Evolutionary conservation across 2,888 invertebrate species (phyloP), one percentile per base, ranked within the genome.

Genomic region (Diabrotica balteata): DNA sequence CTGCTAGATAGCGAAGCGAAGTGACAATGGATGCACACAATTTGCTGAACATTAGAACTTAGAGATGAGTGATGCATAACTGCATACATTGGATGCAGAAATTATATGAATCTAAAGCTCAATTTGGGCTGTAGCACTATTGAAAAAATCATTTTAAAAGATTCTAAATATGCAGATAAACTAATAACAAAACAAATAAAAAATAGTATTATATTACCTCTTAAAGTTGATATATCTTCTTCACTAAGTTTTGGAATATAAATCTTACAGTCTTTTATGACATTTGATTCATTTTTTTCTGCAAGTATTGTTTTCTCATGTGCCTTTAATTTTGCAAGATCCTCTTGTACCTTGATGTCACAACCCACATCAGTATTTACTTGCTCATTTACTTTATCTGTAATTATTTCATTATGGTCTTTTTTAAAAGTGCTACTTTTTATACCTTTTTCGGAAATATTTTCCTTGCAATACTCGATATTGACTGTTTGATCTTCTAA

Each of bases 331-430:
- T 64, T 68, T 46, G 42, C 32, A 17, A 45, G 9, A 52, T 47
- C 57, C 42, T 45, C 32, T 32, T 32, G 32, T 32, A 32, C 46
- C 47, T 11, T 57, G n/a, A 53, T 17, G n/a, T 22, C 32, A 51
- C 59, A 59, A 44, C 63, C 59, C 43, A 59, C 67, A 67, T 67
- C 63, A 8, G 67, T 59, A 53, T 62, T 45, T 49, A 46, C 49
- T 50, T 54, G 22, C 10, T 9, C 58, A 10, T 45, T 50, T 51
- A 22, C 58, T 52, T 58, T 44, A 17, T n/a, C 10, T 17, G 22
- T 32, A 50, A 32, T 17, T 17, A 17, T 8, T 53, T 53, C 49
- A 10, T 17, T 44, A 45, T 53, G 3, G 8, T 46, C 17, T 44
- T 44, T 43, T 44, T 9, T 51, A 45, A 7, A 44, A 50, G 45